A percentile compares a stretch with the other conserved stretches of the same genome.
Evolutionary conservation across 1,140 invertebrate species (phyloP).

Genomic region (Dinoponera quadriceps): DNA sequence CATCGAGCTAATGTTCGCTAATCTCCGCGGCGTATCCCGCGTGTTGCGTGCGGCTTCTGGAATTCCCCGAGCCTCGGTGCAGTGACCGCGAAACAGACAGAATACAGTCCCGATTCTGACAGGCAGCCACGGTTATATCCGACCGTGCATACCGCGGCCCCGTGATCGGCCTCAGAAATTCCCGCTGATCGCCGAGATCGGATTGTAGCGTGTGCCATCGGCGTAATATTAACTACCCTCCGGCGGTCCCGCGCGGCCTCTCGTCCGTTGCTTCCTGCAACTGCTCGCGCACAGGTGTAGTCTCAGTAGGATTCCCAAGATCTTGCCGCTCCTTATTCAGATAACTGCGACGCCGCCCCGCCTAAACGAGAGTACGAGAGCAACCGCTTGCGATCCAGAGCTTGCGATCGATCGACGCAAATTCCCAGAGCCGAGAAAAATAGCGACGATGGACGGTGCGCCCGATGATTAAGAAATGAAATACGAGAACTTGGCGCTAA

Average conservation of each 20-base stretch:
- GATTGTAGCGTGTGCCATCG: slow-evolving; percentile 45
- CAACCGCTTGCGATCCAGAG: no score
- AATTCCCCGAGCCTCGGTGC: background rate
- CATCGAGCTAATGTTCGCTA: background rate
- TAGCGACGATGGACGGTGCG: no score
- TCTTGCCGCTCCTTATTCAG: background rate
- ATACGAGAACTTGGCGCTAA: no score
- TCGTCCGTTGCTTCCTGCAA: slow-evolving; percentile 1
- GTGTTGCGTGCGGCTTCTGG: background rate
- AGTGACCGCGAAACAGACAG: slow-evolving; percentile 35
- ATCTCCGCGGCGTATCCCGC: background rate
- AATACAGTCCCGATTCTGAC: slow-evolving; percentile 40
- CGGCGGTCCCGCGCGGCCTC: slow-evolving; percentile 29
- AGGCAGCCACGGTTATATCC: slow-evolving; percentile 24
- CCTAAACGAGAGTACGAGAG: no score
- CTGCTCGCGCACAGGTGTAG: slow-evolving; percentile 25
- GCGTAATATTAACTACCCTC: slow-evolving; percentile 43
- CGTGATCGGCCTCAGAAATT: slow-evolving; percentile 53
- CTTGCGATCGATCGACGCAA: slow-evolving; percentile 10
- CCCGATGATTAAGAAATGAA: no score
- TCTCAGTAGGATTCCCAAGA: slow-evolving; percentile 34
- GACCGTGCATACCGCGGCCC: slow-evolving; percentile 23
- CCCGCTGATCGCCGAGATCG: slow-evolving; percentile 45
- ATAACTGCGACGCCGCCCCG: background rate
- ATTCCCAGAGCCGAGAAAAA: background rate